A percentile compares a stretch with the other conserved stretches of the same genome.
These are phyloP conservation scores for Hydrolagus colliei DNA, from an alignment of 2,797 vertebrate genomes.

Conservation along the genomic window DNA sequence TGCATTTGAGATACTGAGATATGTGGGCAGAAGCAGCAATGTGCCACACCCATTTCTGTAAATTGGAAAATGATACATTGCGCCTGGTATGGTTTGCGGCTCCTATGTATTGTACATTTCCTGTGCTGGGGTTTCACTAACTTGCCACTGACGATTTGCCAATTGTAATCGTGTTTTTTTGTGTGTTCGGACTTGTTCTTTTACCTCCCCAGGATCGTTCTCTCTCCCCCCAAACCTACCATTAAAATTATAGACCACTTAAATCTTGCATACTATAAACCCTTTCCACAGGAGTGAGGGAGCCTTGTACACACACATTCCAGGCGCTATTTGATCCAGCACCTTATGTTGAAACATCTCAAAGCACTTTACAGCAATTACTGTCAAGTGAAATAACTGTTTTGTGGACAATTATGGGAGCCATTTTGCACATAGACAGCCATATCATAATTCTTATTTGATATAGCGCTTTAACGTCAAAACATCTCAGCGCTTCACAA, in stretches of 20 bases:
- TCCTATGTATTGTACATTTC: not conserved
- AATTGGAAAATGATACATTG: not conserved
- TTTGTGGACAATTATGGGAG: too few species aligned
- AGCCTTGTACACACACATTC: too few species aligned
- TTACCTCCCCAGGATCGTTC: not conserved
- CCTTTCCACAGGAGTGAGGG: too few species aligned
- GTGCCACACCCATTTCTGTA: not conserved
- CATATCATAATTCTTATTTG: too few species aligned
- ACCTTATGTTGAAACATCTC: not conserved
- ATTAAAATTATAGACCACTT: too few species aligned
- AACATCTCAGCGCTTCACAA: too few species aligned
- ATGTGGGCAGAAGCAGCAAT: not conserved
- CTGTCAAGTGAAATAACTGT: too few species aligned
- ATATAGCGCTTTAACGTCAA: too few species aligned
- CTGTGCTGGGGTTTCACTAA: not conserved
- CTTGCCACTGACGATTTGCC: not conserved
- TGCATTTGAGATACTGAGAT: not conserved
- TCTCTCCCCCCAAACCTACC: not conserved
- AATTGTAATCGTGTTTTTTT: not conserved
- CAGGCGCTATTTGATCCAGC: not conserved
- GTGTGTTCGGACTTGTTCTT: too few species aligned
- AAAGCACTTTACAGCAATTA: not conserved
- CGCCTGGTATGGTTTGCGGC: not conserved
- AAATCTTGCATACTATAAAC: too few species aligned
- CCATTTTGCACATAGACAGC: too few species aligned